A percentile compares a stretch with the other conserved stretches of the same genome.
phyloP scores from a whole-genome alignment of 2,888 invertebrate genomes.

The Digitonthophagus gazella region DNA sequence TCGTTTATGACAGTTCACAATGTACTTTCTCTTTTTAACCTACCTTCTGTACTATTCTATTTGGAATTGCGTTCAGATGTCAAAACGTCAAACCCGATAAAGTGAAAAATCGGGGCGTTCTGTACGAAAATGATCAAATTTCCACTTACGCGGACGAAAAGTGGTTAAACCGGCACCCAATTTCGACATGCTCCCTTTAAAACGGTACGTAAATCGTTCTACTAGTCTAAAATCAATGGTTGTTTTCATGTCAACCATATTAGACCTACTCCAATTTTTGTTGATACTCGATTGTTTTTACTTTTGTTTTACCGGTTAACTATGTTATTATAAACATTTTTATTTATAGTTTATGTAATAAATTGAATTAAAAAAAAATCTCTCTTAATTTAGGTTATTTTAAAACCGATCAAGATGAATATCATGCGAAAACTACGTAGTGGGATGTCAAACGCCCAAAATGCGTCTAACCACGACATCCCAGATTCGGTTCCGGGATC shows the following conservation, averaged over 20 bases:
- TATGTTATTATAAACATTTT: slow-evolving; percentile 2
- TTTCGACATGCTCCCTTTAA: neutral
- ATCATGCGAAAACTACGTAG: slow-evolving; percentile 88
- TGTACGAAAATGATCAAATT: neutral
- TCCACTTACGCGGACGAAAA: neutral
- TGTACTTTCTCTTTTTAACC: neutral
- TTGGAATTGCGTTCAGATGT: neutral
- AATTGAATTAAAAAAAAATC: neutral
- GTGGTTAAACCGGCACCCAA: neutral
- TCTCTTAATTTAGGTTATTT: slow-evolving; percentile 20
- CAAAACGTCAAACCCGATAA: neutral
- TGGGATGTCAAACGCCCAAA: slow-evolving; percentile 54
- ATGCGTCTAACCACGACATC: slow-evolving; percentile 56
- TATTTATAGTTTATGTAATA: slow-evolving; percentile 15
- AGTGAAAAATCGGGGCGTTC: neutral
- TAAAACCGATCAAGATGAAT: slow-evolving; percentile 64
- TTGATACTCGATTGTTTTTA: slow-evolving; percentile 22
- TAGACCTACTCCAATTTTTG: slow-evolving; percentile 18
- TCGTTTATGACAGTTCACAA: neutral
- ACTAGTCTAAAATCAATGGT: slow-evolving; percentile 21
- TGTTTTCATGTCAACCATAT: slow-evolving; percentile 25
- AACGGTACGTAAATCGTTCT: neutral
- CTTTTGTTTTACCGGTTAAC: slow-evolving; percentile 3
- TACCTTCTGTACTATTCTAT: neutral
- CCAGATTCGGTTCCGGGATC: slow-evolving; percentile 62